These are phyloP conservation scores for Lucifuga dentata DNA, from an alignment of 2,113 vertebrate genomes.

Conservation along the genomic window DNA sequence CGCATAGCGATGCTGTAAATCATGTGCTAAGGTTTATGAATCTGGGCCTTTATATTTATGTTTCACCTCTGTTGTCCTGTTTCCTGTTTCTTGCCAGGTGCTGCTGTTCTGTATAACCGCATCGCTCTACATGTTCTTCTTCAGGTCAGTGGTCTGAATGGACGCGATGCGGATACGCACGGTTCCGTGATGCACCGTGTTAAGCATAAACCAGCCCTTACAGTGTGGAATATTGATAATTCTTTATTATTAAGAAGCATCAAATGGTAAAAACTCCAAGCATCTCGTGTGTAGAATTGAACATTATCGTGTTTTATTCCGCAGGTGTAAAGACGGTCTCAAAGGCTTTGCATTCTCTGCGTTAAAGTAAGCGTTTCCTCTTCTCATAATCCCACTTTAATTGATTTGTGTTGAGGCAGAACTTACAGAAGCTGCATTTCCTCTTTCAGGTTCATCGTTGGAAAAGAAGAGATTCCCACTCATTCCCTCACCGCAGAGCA, in stretches of 20 bases:
- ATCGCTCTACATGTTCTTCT: conserved; percentile 85
- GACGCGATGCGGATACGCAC: too few relatives aligned
- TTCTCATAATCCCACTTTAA: neutral
- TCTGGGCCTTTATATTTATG: too few relatives aligned
- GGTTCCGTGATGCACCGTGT: too few relatives aligned
- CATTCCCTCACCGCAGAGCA: conserved; percentile 85
- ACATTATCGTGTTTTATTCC: conserved; percentile 56
- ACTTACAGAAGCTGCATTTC: neutral
- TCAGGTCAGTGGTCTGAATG: conserved; percentile 74
- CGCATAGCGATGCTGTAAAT: too few relatives aligned
- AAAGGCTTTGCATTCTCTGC: conserved; percentile 97
- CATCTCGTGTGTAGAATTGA: neutral
- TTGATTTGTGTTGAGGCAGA: neutral
- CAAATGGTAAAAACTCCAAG: neutral
- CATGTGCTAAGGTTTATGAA: too few relatives aligned
- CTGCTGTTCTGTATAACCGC: conserved; percentile 84
- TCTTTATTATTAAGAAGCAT: neutral
- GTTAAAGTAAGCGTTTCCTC: conserved; percentile 89
- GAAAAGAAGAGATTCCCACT: conserved; percentile 95
- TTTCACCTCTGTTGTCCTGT: too few relatives aligned
- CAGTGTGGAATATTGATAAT: neutral
- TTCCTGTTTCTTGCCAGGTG: conserved; percentile 64
- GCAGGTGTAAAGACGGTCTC: conserved; percentile 95
- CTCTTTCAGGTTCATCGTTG: conserved; percentile 91
- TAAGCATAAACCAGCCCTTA: too few relatives aligned